Evolutionary conservation across 2,888 invertebrate genomes (phyloP).

Genomic region (Eucriotettix oculatus): DNA sequence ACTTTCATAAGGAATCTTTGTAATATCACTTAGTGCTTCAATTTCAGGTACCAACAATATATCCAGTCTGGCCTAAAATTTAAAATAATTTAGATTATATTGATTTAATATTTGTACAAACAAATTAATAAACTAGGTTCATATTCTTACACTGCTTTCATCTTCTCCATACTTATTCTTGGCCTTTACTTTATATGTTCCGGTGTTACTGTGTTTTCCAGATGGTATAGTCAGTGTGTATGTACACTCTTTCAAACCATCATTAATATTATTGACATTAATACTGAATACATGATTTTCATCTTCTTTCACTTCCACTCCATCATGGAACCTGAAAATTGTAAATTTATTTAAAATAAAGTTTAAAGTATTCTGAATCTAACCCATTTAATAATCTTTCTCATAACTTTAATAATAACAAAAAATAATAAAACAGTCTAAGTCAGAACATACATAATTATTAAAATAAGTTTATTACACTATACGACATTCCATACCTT

Average conservation of each 20-base stretch:
- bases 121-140: not conserved
- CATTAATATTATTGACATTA: constrained; percentile 48
- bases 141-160: constrained; percentile 38
- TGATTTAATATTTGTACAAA: not conserved
- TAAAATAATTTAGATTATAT: not conserved
- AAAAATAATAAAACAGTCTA: not conserved
- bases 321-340: constrained; percentile 45
- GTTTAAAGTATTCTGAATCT: not conserved
- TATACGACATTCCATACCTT: too few species aligned
- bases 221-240: constrained; percentile 61
- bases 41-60: constrained; percentile 65
- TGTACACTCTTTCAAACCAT: constrained; percentile 65
- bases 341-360: not conserved
- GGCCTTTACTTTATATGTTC: constrained; percentile 62
- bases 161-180: constrained; percentile 67
- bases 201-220: constrained; percentile 59
- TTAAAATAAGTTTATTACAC: too few species aligned
- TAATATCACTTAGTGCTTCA: constrained; percentile 53
- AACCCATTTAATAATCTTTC: not conserved
- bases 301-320: constrained; percentile 39
- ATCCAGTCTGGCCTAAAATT: constrained; percentile 46
- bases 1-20: constrained; percentile 57
- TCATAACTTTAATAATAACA: not conserved
- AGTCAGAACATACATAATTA: not conserved
- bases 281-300: constrained; percentile 27